A percentile compares a stretch with the other conserved stretches of the same genome.
These are phyloP conservation scores for Hydrophis major DNA, from an alignment of 2,797 vertebrate genomes.

Conservation along the genomic window DNA sequence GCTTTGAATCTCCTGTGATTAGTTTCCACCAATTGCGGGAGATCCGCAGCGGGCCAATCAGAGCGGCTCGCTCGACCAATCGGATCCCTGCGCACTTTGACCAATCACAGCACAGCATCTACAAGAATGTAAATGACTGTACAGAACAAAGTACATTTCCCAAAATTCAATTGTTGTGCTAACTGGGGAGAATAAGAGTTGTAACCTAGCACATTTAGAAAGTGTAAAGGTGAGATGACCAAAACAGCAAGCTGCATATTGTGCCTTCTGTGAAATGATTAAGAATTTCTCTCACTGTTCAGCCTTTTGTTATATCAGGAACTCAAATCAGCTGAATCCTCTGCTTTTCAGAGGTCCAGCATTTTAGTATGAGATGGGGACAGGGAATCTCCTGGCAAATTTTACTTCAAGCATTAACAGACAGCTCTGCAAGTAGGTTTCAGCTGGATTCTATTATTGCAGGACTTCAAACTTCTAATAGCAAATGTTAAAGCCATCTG, in stretches of 20 bases:
- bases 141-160: not conserved
- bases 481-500: conserved; percentile 40
- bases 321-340: not conserved
- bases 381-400: not conserved
- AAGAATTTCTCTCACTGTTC: not conserved
- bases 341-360: not conserved
- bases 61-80: no score
- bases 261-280: accelerated
- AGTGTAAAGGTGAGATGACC: not conserved
- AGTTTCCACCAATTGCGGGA: no score
- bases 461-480: conserved; percentile 22
- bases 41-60: no score
- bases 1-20: no score
- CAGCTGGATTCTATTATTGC: conserved; percentile 42
- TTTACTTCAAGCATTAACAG: not conserved
- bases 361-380: not conserved
- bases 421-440: conserved; percentile 10
- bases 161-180: not conserved
- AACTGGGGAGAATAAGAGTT: not conserved
- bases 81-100: no score
- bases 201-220: not conserved
- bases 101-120: no score
- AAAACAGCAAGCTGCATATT: not conserved
- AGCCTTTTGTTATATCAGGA: not conserved
- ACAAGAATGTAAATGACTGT: no score